A percentile compares a stretch with the other conserved stretches of the same genome.
Conservation (phyloP, 2,113 vertebrate species). For the Macquaria australasica region DNA sequence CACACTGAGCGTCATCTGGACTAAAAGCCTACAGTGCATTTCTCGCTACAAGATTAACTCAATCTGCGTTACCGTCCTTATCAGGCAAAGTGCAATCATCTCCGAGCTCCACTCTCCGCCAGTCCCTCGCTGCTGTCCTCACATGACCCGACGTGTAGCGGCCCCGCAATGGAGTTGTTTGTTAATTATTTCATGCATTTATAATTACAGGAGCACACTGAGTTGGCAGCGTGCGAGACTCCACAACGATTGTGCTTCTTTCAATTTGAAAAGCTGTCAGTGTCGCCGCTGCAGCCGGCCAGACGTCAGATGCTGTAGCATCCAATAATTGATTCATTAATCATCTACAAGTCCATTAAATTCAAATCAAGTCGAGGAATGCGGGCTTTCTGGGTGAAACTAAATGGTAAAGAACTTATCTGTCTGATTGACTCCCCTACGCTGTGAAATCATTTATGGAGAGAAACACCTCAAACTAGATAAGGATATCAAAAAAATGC, state of each 20-base stretch:
- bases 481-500: constrained; percentile 47
- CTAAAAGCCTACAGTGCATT: constrained; percentile 69
- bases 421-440: constrained; percentile 10
- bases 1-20: constrained; percentile 58
- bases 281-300: constrained; percentile 38
- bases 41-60: constrained; percentile 62
- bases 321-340: constrained; percentile 73
- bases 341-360: constrained; percentile 74
- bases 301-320: constrained; percentile 49
- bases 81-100: constrained; percentile 62
- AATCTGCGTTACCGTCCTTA: constrained; percentile 45
- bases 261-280: constrained; percentile 67
- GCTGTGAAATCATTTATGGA: constrained; percentile 49
- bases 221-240: constrained; percentile 47
- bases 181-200: constrained; percentile 75
- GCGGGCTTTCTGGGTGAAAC: constrained; percentile 29
- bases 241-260: constrained; percentile 51
- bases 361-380: constrained; percentile 54
- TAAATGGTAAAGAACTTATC: constrained; percentile 40
- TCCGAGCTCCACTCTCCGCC: constrained; percentile 33
- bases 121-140: constrained; percentile 44
- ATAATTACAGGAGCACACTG: constrained; percentile 65
- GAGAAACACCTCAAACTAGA: constrained; percentile 50
- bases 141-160: constrained; percentile 55
- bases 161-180: constrained; percentile 55